Base-by-base conservation (phyloP, 2,888 invertebrate species). In the Dermolepida albohirtum region DNA sequence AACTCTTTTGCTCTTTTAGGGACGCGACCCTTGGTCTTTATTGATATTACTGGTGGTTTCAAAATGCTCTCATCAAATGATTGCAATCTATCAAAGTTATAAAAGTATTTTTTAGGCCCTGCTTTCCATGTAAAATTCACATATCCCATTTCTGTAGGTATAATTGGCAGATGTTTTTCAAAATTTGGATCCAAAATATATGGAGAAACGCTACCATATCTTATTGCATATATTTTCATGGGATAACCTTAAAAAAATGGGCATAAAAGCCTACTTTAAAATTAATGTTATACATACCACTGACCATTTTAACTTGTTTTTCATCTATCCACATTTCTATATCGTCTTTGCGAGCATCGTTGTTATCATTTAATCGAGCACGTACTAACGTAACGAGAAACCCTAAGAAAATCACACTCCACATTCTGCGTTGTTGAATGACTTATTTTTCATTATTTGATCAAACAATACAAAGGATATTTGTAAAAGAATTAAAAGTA, bases 121-220 rank as follows among this genome's bases (percentile, higher is more conserved):
- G 95, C 92, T 78, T 91, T 91, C 96, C 95, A 95, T 50, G 95
- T 95, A 80, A 96, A 95, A 84, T 95, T 95, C 1, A 95, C 95
- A 80, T 91, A 91, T 70, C 92, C 92, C 22, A 97, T 94, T 85
- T 97, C 96, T 5, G 95, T 92, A 1, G 97, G 97, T 79, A 97
- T 96, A 67, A 94, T 90, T 50, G 95, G 96, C 73, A 97, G 85
- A 80, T 94, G 92, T 79, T 91, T 92, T 76, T 96, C 95, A 79
- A 97, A 93, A 80, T 94, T 93, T 1, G 95, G 95, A 80, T 96
- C 95, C 74, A 93, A 84, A 65, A 97, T 90, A 83, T 95, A 95
- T 6, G 93, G 91, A 16, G 92, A 87, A 52, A 97, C 95, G 79
- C 89, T 89, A 12, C 96, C 96, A 81, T 96, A 93, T 71, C 90